Percentiles rank a stretch among this genome's conserved stretches.
phyloP scores from a whole-genome alignment of 2,888 invertebrate species.

The Pecten maximus region DNA sequence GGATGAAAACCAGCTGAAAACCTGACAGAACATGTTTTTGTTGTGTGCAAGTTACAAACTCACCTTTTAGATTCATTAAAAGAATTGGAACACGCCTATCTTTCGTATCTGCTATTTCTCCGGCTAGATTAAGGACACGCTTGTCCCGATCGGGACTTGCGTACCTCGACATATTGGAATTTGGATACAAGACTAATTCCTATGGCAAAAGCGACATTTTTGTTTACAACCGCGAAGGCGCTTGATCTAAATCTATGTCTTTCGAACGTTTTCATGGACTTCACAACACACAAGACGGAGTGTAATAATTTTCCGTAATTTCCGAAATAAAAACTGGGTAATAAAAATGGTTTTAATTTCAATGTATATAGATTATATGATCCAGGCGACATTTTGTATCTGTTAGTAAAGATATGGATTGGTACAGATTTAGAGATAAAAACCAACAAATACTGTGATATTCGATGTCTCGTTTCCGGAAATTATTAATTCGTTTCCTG shows the following conservation, averaged over 20 bases:
- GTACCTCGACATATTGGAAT: conserved; percentile 46
- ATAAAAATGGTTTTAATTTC: too few species aligned
- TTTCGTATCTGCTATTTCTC: conserved; percentile 74
- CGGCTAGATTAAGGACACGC: conserved; percentile 72
- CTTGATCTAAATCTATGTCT: background rate
- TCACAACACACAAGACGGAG: too few species aligned
- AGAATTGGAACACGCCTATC: conserved; percentile 76
- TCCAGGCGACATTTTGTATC: too few species aligned
- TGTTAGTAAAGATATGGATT: too few species aligned
- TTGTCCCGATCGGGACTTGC: conserved; percentile 68
- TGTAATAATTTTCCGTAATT: background rate
- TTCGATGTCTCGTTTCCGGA: background rate
- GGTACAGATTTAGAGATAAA: too few species aligned
- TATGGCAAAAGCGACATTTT: background rate
- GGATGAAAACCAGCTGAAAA: background rate
- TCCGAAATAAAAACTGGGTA: background rate
- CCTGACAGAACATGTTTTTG: conserved; percentile 40
- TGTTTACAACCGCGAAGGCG: conserved; percentile 13
- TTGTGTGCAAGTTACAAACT: conserved; percentile 36
- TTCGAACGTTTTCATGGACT: background rate
- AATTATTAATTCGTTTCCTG: background rate
- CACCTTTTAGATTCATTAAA: conserved; percentile 75
- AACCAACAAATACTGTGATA: too few species aligned
- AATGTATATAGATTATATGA: too few species aligned
- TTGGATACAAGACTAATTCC: background rate